Conservation (phyloP, 2,888 invertebrate genomes). For the Calliphora vomitoria region DNA sequence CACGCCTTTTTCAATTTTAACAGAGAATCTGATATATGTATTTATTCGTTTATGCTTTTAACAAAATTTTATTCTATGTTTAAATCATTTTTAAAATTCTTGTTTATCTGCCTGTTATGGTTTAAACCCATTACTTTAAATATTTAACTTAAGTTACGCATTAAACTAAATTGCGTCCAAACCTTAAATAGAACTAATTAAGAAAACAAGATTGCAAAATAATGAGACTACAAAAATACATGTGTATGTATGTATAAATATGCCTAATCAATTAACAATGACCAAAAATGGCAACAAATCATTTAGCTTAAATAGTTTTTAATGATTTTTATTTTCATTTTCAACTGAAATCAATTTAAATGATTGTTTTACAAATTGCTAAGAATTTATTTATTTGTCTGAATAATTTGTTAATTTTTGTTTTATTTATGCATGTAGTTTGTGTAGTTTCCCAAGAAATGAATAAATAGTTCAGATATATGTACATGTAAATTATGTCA, state of each 20-base stretch:
- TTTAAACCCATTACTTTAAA: no score
- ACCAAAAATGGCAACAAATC: not conserved
- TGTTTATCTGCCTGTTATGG: no score
- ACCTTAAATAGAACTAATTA: not conserved
- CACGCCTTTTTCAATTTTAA: no score
- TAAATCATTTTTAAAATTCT: no score
- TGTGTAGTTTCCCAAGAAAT: conserved; percentile 13
- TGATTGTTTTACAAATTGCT: not conserved
- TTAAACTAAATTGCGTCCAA: not conserved
- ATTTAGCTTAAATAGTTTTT: not conserved
- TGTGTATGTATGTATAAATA: not conserved
- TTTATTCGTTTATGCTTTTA: no score
- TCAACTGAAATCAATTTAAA: not conserved
- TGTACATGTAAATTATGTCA: conserved; percentile 28
- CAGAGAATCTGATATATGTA: no score
- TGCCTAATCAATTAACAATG: not conserved
- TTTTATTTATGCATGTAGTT: not conserved
- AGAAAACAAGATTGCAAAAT: not conserved
- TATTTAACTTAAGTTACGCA: not conserved
- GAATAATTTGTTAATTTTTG: not conserved
- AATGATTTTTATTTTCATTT: not conserved
- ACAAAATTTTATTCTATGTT: no score
- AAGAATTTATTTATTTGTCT: not conserved
- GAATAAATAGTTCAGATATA: not conserved
- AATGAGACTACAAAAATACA: not conserved